These are phyloP conservation scores for Neopipo cinnamomea DNA, from an alignment of 2,113 vertebrate species.

Conservation along the genomic window DNA sequence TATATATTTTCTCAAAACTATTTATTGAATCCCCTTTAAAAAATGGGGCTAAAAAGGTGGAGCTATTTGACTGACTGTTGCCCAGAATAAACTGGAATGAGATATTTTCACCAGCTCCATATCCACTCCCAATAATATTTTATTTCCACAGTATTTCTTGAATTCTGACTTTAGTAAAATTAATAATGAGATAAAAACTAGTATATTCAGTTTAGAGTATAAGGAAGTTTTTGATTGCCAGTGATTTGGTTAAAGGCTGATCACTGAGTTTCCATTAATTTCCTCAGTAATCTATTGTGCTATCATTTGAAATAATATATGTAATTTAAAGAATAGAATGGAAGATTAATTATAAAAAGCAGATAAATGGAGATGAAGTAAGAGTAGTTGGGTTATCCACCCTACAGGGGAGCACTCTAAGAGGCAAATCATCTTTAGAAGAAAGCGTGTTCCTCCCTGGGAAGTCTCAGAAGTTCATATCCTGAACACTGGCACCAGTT, in stretches of 20 bases:
- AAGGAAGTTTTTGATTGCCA: background rate
- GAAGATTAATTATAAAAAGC: background rate
- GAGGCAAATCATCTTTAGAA: background rate
- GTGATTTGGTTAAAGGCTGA: background rate
- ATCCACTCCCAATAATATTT: background rate
- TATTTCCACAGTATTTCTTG: background rate
- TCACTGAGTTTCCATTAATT: background rate
- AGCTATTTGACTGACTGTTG: background rate
- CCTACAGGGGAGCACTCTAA: background rate
- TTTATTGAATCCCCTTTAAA: background rate
- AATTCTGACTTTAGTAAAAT: background rate
- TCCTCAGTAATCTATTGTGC: background rate
- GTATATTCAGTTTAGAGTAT: background rate
- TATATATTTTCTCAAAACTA: background rate
- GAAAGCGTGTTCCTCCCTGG: background rate
- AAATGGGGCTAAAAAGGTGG: fast-evolving
- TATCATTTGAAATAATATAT: background rate
- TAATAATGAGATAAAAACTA: background rate
- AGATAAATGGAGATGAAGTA: background rate
- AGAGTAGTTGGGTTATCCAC: background rate
- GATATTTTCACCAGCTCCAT: background rate
- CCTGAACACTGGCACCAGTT: background rate
- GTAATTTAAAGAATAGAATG: background rate
- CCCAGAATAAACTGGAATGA: background rate
- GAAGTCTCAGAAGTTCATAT: background rate